These are phyloP conservation scores for Sebastes jordani DNA, from an alignment of 2,797 vertebrate species.

Conservation along the genomic window DNA sequence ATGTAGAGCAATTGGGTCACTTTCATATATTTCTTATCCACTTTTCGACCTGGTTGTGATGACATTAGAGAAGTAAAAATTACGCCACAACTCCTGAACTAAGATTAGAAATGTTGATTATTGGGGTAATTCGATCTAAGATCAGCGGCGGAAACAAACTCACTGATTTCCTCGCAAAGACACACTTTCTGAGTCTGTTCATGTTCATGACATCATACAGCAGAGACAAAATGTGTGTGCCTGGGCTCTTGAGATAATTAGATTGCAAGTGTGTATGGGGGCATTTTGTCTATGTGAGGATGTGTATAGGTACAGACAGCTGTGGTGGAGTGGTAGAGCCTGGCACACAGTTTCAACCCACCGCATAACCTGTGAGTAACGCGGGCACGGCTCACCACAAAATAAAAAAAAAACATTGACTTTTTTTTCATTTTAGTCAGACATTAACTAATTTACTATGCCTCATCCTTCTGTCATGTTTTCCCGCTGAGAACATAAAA, in stretches of 20 bases:
- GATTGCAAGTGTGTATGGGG: constrained; percentile 11
- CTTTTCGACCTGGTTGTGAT: background rate
- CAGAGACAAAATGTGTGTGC: constrained; percentile 14
- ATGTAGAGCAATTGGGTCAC: background rate
- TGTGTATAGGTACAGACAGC: background rate
- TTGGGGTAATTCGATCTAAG: constrained; percentile 20
- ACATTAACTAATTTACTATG: background rate
- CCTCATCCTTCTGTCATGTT: background rate
- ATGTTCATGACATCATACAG: constrained; percentile 18
- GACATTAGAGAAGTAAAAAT: background rate
- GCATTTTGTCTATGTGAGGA: constrained; percentile 9
- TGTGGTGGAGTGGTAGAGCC: background rate
- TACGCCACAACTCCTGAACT: background rate
- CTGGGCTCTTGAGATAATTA: constrained; percentile 19
- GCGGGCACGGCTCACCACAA: background rate
- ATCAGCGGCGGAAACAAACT: background rate
- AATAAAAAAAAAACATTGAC: background rate
- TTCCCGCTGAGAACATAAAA: background rate
- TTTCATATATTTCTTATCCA: background rate
- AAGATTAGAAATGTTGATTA: background rate
- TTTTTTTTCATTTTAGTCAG: background rate
- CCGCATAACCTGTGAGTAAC: background rate
- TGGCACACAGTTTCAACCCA: background rate
- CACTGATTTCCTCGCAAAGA: background rate
- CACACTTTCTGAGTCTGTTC: constrained; percentile 1